Conservation (phyloP, 2,797 vertebrate species). For the Novumbra hubbsi region DNA sequence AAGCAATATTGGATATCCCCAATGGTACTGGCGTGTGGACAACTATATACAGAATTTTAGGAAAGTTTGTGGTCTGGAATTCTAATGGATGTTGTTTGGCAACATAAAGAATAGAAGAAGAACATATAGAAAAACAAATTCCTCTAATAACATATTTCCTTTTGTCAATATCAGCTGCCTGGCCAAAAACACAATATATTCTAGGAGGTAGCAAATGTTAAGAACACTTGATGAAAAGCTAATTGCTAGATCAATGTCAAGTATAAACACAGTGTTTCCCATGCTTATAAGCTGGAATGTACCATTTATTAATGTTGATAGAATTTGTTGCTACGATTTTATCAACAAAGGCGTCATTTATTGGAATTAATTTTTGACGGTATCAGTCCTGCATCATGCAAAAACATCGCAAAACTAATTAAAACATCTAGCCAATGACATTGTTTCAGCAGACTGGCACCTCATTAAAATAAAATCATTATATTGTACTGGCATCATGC, state of each 20-base stretch:
- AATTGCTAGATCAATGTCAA: conserved; percentile 7
- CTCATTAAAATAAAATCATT: conserved; percentile 55
- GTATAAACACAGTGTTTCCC: not conserved
- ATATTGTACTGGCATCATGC: conserved; percentile 41
- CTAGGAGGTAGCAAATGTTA: not conserved
- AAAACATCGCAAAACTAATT: conserved; percentile 47
- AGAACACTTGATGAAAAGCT: not conserved
- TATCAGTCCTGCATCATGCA: conserved; percentile 10
- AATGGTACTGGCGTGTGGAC: no score
- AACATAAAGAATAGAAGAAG: not conserved
- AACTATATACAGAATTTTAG: not conserved
- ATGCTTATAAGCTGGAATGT: not conserved
- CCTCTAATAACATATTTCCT: not conserved
- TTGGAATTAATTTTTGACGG: conserved; percentile 27
- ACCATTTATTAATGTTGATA: not conserved
- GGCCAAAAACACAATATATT: not conserved
- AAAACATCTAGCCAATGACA: conserved; percentile 43
- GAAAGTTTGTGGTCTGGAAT: not conserved
- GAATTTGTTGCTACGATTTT: not conserved
- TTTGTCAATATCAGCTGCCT: conserved; percentile 1
- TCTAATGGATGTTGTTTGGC: not conserved
- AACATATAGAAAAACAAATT: not conserved
- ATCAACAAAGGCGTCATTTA: not conserved
- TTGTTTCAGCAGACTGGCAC: conserved; percentile 38
- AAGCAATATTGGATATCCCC: not conserved